phyloP scores from a whole-genome alignment of 2,888 invertebrate genomes.

The Heliconius erato region DNA sequence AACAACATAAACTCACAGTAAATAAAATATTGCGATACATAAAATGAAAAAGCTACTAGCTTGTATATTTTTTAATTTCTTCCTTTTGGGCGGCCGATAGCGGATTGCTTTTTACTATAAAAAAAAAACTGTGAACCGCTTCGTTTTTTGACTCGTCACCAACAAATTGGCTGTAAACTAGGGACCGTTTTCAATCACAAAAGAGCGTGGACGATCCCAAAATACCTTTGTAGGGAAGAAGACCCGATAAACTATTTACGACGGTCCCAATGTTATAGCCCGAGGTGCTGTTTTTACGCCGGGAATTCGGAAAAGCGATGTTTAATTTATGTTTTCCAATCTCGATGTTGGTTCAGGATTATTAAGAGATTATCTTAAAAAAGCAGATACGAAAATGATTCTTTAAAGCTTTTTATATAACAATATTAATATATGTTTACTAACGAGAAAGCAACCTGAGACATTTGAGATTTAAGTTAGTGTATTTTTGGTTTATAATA shows the following conservation, averaged over 20 bases:
- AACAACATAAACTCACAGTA: background rate
- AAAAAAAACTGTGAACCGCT: constrained; percentile 1
- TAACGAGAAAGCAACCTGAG: background rate
- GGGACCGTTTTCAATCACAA: constrained; percentile 40
- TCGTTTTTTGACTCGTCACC: constrained; percentile 16
- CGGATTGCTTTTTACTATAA: constrained; percentile 14
- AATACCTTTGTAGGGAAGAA: constrained; percentile 34
- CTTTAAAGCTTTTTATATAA: background rate
- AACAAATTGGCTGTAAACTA: constrained; percentile 38
- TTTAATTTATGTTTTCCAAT: constrained; percentile 6
- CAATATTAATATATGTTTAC: background rate
- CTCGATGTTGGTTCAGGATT: background rate
- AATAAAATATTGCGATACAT: background rate
- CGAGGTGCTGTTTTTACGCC: constrained; percentile 12
- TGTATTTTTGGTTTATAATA: too few relatives aligned
- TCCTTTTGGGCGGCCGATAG: background rate
- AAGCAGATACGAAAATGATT: background rate
- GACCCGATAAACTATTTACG: constrained; percentile 43
- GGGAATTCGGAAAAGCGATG: constrained; percentile 4
- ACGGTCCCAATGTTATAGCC: constrained; percentile 29
- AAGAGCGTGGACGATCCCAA: constrained; percentile 29
- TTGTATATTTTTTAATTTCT: constrained; percentile 2
- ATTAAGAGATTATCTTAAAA: constrained; percentile 2
- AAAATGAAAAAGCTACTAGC: constrained; percentile 5
- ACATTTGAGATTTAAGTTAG: too few relatives aligned